Base-by-base conservation (phyloP, 2,888 invertebrate species). In the Pterostichus madidus region DNA sequence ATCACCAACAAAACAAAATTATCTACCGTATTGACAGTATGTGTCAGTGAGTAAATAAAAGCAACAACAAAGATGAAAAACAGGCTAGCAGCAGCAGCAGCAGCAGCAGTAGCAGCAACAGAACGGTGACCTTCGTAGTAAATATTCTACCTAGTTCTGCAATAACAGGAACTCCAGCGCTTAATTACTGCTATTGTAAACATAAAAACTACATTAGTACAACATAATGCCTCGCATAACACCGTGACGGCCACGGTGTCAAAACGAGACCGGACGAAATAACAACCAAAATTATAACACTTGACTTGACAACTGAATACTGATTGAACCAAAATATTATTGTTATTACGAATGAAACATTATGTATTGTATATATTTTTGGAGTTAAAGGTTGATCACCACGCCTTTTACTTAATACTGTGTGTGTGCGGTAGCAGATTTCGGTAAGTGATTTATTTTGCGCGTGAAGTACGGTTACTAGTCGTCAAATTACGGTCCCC, bases 151-250 rank as follows among this genome's bases (percentile, higher is more conserved):
- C 59, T 77, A 77, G 59, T 53, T 56, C 59, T 76, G 77, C 77
- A 77, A 77, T 77, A 77, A 77, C 77, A 77, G 77, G 77, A 77
- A 77, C 77, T 77, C 68, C 59, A 44, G 15, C 59, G 77, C 15
- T 44, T 77, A 77, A 77, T 77, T 77, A 77, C 77, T 77, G 31
- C 56, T 77, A 77, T 77, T 77, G 56, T 59, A 77, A 73, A 59
- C 59, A 59, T 11, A 77, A 77, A 77, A 77, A 77, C 35, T 77
- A 77, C 59, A 56, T 56, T 56, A 56, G 56, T 77, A 77, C 15
- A 44, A 59, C 15, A 44, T 77, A 77, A 77, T 77, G 32, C 59
- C 77, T 13, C 39, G 44, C 56, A 32, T 35, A 77, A 6, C 77
- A 77, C 44, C 35, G 13, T 77, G 53, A 53, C 76, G 17, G 13